Percentiles rank a stretch among this genome's conserved stretches.
Conservation (phyloP, 2,797 vertebrate genomes). For the Sebastolobus alascanus region DNA sequence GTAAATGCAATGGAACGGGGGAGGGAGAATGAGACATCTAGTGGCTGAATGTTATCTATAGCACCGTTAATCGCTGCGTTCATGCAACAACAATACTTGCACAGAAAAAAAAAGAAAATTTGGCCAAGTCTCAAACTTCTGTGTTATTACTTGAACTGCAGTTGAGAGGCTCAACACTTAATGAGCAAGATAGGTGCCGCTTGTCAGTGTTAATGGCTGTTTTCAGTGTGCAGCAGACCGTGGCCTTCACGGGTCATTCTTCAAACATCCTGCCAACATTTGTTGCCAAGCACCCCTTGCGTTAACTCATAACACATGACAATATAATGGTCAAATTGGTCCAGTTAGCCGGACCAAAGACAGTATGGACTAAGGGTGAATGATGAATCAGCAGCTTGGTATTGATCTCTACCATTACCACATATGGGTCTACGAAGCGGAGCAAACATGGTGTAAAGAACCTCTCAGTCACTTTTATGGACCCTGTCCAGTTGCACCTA, state of each 20-base stretch:
- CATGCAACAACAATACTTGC: conserved; percentile 4
- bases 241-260: conserved; percentile 66
- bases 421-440: conserved; percentile 61
- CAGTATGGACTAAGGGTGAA: conserved; percentile 60
- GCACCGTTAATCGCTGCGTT: background rate
- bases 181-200: conserved; percentile 76
- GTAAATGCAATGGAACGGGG: too few species aligned
- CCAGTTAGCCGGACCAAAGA: conserved; percentile 75
- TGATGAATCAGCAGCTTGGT: conserved; percentile 76
- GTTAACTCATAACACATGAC: conserved; percentile 77
- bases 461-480: conserved; percentile 77
- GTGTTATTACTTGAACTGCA: conserved; percentile 58
- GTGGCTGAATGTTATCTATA: background rate
- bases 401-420: conserved; percentile 79
- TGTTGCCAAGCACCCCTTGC: conserved; percentile 74
- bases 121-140: conserved; percentile 34
- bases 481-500: conserved; percentile 65
- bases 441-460: conserved; percentile 72
- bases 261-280: conserved; percentile 78
- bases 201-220: conserved; percentile 81
- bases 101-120: conserved; percentile 11
- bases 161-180: conserved; percentile 63
- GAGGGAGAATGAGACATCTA: background rate
- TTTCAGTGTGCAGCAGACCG: conserved; percentile 77
- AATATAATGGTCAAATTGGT: conserved; percentile 80